Evolutionary conservation across 2,113 vertebrate species (phyloP).

Genomic region (Nycticebus coucang): DNA sequence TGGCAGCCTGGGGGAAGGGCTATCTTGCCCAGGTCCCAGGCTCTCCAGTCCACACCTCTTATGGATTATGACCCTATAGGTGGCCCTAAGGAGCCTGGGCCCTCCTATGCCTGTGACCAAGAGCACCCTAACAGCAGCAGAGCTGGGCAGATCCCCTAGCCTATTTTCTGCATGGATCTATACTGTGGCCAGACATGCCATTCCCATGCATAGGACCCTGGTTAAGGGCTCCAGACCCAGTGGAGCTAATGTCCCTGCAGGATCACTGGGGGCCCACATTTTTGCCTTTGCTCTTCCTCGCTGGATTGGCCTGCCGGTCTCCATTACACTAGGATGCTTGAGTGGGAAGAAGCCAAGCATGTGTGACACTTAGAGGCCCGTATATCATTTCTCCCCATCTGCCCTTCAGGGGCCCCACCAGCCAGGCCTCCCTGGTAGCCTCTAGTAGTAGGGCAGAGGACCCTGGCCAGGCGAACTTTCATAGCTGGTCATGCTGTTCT

Average conservation of each 20-base stretch:
- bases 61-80: neutral
- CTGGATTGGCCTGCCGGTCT: neutral
- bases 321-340: neutral
- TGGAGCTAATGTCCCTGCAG: accelerated
- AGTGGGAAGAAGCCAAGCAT: neutral
- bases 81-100: neutral
- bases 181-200: neutral
- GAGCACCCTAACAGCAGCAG: neutral
- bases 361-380: neutral
- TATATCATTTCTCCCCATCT: neutral
- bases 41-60: neutral
- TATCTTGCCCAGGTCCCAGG: neutral
- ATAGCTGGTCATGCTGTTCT: neutral
- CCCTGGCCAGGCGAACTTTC: neutral
- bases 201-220: neutral
- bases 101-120: neutral
- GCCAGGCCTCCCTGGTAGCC: neutral
- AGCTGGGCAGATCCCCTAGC: neutral
- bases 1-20: accelerated
- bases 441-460: neutral
- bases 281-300: neutral
- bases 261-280: neutral
- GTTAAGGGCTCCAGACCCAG: neutral
- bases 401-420: neutral
- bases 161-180: neutral